Evolutionary conservation across 1,140 invertebrate genomes (phyloP).

Genomic region (Maconellicoccus hirsutus): DNA sequence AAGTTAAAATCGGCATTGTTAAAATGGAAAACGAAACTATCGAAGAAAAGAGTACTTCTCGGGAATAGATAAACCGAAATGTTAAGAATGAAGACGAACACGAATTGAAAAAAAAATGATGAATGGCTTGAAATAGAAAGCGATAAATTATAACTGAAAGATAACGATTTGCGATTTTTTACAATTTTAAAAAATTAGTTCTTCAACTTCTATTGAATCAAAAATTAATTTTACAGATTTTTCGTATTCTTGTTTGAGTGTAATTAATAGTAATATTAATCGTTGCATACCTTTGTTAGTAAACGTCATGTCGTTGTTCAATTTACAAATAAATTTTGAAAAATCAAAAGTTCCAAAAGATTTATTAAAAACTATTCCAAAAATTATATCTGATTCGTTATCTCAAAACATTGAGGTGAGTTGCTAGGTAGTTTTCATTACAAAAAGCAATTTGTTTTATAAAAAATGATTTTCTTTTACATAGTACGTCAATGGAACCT

Average conservation of each 20-base stretch:
- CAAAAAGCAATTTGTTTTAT: not conserved
- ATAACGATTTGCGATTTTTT: not conserved
- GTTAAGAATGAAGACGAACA: not conserved
- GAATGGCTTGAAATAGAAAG: not conserved
- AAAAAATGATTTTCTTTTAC: not conserved
- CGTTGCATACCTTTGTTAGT: not conserved
- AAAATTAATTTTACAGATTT: no score
- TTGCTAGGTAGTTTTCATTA: not conserved
- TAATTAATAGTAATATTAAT: no score
- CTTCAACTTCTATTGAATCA: no score
- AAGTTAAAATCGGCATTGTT: constrained; percentile 6
- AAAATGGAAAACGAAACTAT: no score
- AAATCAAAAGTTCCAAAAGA: not conserved
- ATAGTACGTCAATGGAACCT: not conserved
- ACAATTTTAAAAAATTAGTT: no score
- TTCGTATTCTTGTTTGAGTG: no score
- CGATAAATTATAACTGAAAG: not conserved
- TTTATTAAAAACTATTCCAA: not conserved
- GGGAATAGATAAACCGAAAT: not conserved
- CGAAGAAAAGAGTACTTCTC: not conserved
- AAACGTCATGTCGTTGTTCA: not conserved
- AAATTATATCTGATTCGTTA: not conserved
- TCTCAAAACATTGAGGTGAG: not conserved
- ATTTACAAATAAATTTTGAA: constrained; percentile 1
- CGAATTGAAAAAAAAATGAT: not conserved